Percentiles rank a stretch among this genome's conserved stretches.
Evolutionary conservation across 2,797 vertebrate genomes (phyloP).

Genomic region (Phalloptychus januarius): DNA sequence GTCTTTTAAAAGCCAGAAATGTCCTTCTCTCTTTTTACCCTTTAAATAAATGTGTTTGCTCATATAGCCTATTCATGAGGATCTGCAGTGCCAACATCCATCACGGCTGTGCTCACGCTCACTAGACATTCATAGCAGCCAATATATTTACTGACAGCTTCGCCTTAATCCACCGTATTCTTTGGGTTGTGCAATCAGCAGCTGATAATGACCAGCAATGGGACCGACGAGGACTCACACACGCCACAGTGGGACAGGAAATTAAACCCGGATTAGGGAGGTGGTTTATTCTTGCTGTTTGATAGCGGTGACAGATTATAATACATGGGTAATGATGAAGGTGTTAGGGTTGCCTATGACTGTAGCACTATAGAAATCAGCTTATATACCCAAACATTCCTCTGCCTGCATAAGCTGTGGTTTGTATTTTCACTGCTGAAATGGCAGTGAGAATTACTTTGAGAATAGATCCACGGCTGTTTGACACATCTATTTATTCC

Average conservation of each 20-base stretch:
- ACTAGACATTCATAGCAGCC: constrained; percentile 4
- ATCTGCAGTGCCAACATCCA: background rate
- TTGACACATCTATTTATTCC: constrained; percentile 15
- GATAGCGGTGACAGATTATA: constrained; percentile 60
- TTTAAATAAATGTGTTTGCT: background rate
- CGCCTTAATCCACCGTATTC: constrained; percentile 42
- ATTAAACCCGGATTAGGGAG: constrained; percentile 71
- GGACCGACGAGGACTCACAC: constrained; percentile 51
- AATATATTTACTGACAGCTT: constrained; percentile 47
- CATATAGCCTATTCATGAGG: background rate
- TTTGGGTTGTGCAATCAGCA: constrained; percentile 55
- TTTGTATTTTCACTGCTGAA: constrained; percentile 32
- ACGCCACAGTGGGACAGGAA: constrained; percentile 66
- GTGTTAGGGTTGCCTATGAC: constrained; percentile 45
- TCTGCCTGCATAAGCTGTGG: constrained; percentile 20
- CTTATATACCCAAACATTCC: constrained; percentile 24
- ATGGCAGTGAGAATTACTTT: constrained; percentile 25
- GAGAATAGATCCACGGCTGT: constrained; percentile 15
- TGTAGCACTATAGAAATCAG: constrained; percentile 41
- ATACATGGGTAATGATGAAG: constrained; percentile 45
- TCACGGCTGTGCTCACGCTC: background rate
- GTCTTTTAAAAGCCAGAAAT: background rate
- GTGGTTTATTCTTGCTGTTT: constrained; percentile 55
- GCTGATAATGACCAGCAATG: constrained; percentile 61
- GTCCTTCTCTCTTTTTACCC: no score